Percentiles rank a stretch among this genome's conserved stretches.
phyloP scores from a whole-genome alignment of 2,113 vertebrate species.

The Gavialis gangeticus region DNA sequence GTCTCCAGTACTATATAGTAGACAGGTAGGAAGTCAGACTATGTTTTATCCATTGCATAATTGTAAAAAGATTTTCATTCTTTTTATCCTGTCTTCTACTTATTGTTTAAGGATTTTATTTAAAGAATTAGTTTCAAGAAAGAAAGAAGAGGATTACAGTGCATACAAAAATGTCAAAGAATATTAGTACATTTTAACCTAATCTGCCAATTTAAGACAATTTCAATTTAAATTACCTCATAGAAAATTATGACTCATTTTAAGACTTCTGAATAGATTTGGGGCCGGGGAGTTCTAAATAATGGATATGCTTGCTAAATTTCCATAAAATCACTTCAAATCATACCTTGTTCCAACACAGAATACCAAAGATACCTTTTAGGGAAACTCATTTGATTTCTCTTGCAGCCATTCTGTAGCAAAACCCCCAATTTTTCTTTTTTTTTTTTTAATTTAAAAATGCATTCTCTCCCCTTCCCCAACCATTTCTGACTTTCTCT shows the following conservation, averaged over 20 bases:
- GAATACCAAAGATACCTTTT: not conserved
- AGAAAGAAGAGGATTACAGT: not conserved
- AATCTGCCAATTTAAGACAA: not conserved
- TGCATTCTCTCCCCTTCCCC: too few relatives aligned
- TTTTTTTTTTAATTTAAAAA: too few relatives aligned
- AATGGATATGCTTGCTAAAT: not conserved
- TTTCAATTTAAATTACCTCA: not conserved
- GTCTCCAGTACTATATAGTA: not conserved
- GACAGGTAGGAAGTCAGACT: not conserved
- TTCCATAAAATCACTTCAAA: not conserved
- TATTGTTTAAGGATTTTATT: not conserved
- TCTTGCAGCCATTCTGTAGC: not conserved
- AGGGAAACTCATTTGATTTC: not conserved
- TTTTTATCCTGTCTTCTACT: too few relatives aligned
- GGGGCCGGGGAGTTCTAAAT: not conserved
- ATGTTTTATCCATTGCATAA: not conserved
- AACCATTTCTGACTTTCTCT: too few relatives aligned
- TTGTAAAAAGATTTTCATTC: not conserved
- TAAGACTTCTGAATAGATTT: not conserved
- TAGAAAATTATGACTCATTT: not conserved
- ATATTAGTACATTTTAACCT: not conserved
- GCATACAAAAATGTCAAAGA: not conserved
- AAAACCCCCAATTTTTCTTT: too few relatives aligned
- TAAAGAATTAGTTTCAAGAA: not conserved
- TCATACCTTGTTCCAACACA: not conserved